Evolutionary conservation across 2,113 vertebrate species (phyloP).

Genomic region (Larimichthys polyactis): DNA sequence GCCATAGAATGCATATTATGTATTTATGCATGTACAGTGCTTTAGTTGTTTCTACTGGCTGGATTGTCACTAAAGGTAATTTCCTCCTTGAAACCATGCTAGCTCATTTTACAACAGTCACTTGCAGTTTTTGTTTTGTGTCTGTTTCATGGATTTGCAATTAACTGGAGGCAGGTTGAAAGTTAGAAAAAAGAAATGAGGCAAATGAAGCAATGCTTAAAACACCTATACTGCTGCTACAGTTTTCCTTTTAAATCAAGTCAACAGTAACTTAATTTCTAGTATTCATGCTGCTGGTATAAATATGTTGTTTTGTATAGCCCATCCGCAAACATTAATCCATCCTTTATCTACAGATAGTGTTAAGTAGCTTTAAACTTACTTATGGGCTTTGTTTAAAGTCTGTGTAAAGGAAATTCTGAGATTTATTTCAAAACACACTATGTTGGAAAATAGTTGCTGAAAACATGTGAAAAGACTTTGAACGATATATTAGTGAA

Average conservation of each 20-base stretch:
- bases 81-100: not conserved
- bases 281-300: not conserved
- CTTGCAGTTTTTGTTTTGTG: not conserved
- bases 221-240: not conserved
- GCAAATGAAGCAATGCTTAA: not conserved
- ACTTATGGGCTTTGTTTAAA: not conserved
- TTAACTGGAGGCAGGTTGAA: slow-evolving; percentile 5
- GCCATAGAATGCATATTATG: not conserved
- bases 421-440: no score
- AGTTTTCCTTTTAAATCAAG: not conserved
- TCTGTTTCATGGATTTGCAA: not conserved
- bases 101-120: not conserved
- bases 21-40: not conserved
- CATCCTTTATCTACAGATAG: no score
- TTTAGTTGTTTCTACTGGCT: not conserved
- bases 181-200: not conserved
- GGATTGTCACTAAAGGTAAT: not conserved
- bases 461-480: no score
- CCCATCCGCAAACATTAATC: not conserved
- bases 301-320: not conserved
- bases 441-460: no score
- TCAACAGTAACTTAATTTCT: not conserved
- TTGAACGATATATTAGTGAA: no score
- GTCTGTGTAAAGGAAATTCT: no score
- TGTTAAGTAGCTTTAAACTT: not conserved